Percentiles rank a stretch among this genome's conserved stretches.
These are phyloP conservation scores for Centropristis striata DNA, from an alignment of 2,113 vertebrate genomes.

Conservation along the genomic window DNA sequence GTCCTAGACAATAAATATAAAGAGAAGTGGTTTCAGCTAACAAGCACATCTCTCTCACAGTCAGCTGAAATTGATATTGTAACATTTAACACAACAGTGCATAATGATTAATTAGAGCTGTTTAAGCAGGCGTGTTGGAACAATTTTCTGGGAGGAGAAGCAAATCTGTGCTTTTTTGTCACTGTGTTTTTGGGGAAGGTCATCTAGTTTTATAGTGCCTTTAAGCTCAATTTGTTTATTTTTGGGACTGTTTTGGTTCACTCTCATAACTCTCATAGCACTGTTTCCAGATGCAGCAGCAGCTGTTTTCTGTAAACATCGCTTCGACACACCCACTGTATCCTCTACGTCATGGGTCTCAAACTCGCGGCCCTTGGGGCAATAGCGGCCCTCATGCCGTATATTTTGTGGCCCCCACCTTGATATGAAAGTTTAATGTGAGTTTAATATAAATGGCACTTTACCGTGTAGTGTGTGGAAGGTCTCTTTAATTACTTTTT, in stretches of 20 bases:
- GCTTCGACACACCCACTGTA: not conserved
- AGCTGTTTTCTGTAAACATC: not conserved
- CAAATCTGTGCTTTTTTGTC: constrained; percentile 2
- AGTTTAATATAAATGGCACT: no score
- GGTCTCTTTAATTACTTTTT: no score
- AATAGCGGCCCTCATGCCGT: no score
- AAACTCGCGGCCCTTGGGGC: no score
- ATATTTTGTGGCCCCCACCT: no score
- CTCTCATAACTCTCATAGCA: not conserved
- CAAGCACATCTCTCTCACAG: constrained; percentile 23
- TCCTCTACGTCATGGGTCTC: no score
- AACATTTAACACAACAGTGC: constrained; percentile 43
- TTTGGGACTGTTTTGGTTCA: not conserved
- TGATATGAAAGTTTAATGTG: no score
- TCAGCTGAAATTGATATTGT: constrained; percentile 45
- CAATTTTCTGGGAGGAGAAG: constrained; percentile 17
- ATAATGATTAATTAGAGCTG: constrained; percentile 16
- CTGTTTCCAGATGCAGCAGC: not conserved
- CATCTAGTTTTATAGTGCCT: not conserved
- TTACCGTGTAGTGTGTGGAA: no score
- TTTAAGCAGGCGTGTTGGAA: constrained; percentile 19
- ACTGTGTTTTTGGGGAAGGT: not conserved
- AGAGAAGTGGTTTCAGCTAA: constrained; percentile 47
- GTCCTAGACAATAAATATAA: constrained; percentile 28
- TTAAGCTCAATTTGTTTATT: not conserved